Base-by-base conservation (phyloP, 2,113 vertebrate genomes). In the Ciconia boyciana region DNA sequence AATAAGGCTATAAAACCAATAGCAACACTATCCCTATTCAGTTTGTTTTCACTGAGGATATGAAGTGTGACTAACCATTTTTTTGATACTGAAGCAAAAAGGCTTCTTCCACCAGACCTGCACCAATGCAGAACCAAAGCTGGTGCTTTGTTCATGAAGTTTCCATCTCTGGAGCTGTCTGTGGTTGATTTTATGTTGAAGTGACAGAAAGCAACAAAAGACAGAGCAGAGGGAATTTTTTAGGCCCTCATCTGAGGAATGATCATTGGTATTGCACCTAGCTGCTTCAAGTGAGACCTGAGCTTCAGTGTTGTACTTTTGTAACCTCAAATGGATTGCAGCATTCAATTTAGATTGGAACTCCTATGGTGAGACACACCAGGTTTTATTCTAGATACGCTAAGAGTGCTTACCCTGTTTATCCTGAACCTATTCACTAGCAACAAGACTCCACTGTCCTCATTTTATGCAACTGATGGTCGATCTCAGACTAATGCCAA, bases 181-280 rank as follows among this genome's bases (percentile, higher is more conserved):
- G 32, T 84, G 51, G 21, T 4, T 84, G 36, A 86, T 78, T 95
- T 93, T 75, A 48, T 52, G 19, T 86, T 78, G 52, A 80, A 93
- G 64, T 90, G 94, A 87, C 52, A 89, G 82, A 89, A 93, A 89
- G 25, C 43, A 90, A 87, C 36, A 86, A 86, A 77, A 89, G 70
- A 52, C 31, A n/a, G 57, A 85, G 46, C 36, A 72, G 72, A 95
- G 49, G 41, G 48, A 65, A 69, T 28, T 43, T 81, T 95, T 93
- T 82, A 58, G 76, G 46, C 13, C 51, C 41, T 84, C 25, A 8
- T 74, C 36, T 87, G 76, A 31, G 72, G 21, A n/a, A 11, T 24
- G 13, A 52, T 84, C 49, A 46, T 9, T 70, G 52, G 32, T 46
- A 34, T 48, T 86, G 69, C 21, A 74, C 31, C 64, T 81, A 72